These are phyloP conservation scores for Episyrphus balteatus DNA, from an alignment of 1,140 invertebrate genomes.

Conservation along the genomic window DNA sequence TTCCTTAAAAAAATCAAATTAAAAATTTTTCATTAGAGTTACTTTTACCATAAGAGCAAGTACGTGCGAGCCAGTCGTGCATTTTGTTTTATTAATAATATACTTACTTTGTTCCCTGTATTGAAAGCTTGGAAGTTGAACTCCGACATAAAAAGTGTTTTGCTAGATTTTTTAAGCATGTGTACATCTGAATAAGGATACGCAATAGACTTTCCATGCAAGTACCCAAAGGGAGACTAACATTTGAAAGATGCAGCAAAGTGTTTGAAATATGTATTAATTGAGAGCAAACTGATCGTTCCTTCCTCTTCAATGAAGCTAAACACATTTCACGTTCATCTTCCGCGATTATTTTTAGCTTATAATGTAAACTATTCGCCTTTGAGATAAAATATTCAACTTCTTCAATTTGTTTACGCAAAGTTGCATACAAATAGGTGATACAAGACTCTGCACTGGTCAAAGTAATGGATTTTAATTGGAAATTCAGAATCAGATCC, in stretches of 20 bases:
- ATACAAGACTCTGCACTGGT: slow-evolving; percentile 19
- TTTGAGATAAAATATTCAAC: slow-evolving; percentile 30
- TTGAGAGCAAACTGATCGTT: slow-evolving; percentile 28
- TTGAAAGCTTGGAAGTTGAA: slow-evolving; percentile 4
- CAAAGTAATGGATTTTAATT: slow-evolving; percentile 18
- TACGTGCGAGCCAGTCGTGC: too few relatives aligned
- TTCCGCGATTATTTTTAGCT: slow-evolving; percentile 25
- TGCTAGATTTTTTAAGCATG: slow-evolving; percentile 24
- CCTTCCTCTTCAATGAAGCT: slow-evolving; percentile 18
- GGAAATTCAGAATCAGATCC: not conserved
- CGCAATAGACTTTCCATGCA: slow-evolving; percentile 26
- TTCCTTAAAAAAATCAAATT: too few relatives aligned
- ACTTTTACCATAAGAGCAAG: too few relatives aligned
- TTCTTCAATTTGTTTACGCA: slow-evolving; percentile 28
- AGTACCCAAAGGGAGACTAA: slow-evolving; percentile 21
- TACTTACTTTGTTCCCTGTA: slow-evolving; percentile 24
- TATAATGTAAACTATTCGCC: slow-evolving; percentile 26
- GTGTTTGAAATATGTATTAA: slow-evolving; percentile 25
- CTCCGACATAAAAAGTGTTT: slow-evolving; percentile 21
- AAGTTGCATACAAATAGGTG: slow-evolving; percentile 17
- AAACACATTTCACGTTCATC: slow-evolving; percentile 23
- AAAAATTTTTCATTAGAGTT: too few relatives aligned
- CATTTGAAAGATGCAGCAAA: slow-evolving; percentile 20
- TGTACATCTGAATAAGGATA: slow-evolving; percentile 26
- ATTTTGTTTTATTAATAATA: not conserved